These are phyloP conservation scores for Acanthosepion esculentum DNA, from an alignment of 2,888 invertebrate genomes.

Conservation along the genomic window DNA sequence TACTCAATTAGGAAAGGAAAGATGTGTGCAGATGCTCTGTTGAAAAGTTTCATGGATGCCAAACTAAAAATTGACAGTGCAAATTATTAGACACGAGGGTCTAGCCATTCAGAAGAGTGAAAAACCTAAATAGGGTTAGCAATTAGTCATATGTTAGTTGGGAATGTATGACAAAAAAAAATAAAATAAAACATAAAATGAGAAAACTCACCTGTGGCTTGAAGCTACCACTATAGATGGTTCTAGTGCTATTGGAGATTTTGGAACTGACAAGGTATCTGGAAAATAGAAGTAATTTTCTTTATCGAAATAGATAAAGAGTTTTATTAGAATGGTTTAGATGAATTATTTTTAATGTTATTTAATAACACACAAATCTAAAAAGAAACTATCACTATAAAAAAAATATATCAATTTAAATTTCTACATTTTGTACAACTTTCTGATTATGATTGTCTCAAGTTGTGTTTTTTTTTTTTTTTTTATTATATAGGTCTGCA, in stretches of 20 bases:
- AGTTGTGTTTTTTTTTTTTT: neutral
- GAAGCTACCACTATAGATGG: constrained; percentile 59
- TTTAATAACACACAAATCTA: neutral
- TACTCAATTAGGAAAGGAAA: constrained; percentile 41
- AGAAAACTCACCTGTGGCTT: constrained; percentile 65
- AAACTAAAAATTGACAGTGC: neutral
- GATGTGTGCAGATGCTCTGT: neutral
- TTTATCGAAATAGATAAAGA: constrained; percentile 22
- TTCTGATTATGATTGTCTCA: neutral
- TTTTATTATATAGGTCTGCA: too few relatives aligned
- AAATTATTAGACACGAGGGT: neutral
- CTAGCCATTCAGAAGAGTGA: too few relatives aligned
- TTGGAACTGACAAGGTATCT: constrained; percentile 74
- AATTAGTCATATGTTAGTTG: neutral
- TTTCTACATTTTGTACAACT: neutral
- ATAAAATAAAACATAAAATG: neutral
- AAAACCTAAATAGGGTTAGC: neutral
- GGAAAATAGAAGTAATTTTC: constrained; percentile 50
- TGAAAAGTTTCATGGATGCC: neutral
- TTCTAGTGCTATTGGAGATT: constrained; percentile 85
- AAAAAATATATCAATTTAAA: neutral
- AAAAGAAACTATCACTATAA: neutral
- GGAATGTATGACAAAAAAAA: neutral
- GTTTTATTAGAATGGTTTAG: neutral
- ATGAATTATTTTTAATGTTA: neutral